Percentiles rank a stretch among this genome's conserved stretches.
Conservation (phyloP, 23 tunicate genomes). For the Halocynthia aurantium region DNA sequence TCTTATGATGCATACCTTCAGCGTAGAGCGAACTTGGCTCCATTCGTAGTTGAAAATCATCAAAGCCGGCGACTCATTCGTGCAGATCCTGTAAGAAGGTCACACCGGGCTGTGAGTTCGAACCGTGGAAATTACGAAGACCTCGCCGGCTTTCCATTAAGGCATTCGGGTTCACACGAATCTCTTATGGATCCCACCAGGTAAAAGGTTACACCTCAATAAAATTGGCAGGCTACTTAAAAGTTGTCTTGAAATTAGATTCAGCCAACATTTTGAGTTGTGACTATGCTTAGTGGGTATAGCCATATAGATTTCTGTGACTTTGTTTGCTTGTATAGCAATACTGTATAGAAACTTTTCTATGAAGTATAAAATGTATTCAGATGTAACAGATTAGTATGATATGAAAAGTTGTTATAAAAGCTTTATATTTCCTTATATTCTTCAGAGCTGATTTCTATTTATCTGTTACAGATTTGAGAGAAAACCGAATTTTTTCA, state of each 20-base stretch:
- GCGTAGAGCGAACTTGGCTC: constrained; percentile 21
- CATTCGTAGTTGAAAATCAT: not conserved
- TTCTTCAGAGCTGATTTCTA: no score
- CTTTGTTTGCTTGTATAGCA: no score
- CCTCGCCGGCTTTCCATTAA: constrained; percentile 38
- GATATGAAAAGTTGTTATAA: no score
- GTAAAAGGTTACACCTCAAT: not conserved
- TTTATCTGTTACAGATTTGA: no score
- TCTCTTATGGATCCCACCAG: constrained; percentile 62
- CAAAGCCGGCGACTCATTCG: constrained; percentile 1
- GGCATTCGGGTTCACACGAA: constrained; percentile 81
- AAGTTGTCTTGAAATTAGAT: no score
- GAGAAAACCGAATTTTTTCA: not conserved
- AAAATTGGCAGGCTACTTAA: not conserved
- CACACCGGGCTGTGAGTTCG: not conserved
- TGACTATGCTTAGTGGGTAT: no score
- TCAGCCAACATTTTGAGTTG: no score
- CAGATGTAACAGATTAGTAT: no score
- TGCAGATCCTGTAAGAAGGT: constrained; percentile 9
- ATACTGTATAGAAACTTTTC: no score
- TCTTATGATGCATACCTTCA: constrained; percentile 73
- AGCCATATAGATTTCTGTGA: no score
- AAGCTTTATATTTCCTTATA: no score
- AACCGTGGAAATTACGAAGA: constrained; percentile 17
- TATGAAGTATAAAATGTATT: no score